Evolutionary conservation across 2,888 invertebrate genomes (phyloP).

Genomic region (Sepiola atlantica): DNA sequence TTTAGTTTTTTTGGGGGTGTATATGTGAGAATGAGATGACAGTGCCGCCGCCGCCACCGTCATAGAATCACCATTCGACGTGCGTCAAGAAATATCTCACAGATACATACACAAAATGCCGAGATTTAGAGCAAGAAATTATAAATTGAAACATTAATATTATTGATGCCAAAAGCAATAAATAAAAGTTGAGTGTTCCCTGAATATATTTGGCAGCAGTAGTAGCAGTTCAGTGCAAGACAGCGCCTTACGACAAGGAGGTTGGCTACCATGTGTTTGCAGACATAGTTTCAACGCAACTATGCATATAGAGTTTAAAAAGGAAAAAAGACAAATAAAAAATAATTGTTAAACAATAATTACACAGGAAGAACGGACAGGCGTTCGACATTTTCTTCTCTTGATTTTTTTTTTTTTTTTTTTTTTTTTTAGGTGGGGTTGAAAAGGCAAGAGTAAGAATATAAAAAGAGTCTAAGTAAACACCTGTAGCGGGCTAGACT

Average conservation of each 20-base stretch:
- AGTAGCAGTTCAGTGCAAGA: not conserved
- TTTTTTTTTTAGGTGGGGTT: not conserved
- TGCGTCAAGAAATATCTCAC: not conserved
- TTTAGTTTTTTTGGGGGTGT: constrained; percentile 34
- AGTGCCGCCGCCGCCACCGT: too few species aligned
- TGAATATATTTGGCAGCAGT: constrained; percentile 32
- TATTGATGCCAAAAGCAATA: constrained; percentile 32
- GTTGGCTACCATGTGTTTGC: constrained; percentile 23
- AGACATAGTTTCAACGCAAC: constrained; percentile 32
- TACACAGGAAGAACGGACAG: constrained; percentile 7
- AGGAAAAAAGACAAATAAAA: not conserved
- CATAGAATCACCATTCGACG: not conserved
- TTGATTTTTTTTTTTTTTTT: not conserved
- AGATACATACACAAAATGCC: not conserved
- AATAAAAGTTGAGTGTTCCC: constrained; percentile 32
- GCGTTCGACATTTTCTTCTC: not conserved
- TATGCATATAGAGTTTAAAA: not conserved
- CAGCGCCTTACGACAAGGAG: not conserved
- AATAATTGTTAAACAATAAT: not conserved
- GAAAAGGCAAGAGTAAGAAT: not conserved
- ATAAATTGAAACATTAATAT: constrained; percentile 32
- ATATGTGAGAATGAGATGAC: not conserved
- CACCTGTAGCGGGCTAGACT: not conserved
- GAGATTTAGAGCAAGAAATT: constrained; percentile 17
- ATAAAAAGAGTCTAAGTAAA: constrained; percentile 9